These are phyloP conservation scores for Columba janthina DNA, from an alignment of 2,113 vertebrate species.

Conservation along the genomic window DNA sequence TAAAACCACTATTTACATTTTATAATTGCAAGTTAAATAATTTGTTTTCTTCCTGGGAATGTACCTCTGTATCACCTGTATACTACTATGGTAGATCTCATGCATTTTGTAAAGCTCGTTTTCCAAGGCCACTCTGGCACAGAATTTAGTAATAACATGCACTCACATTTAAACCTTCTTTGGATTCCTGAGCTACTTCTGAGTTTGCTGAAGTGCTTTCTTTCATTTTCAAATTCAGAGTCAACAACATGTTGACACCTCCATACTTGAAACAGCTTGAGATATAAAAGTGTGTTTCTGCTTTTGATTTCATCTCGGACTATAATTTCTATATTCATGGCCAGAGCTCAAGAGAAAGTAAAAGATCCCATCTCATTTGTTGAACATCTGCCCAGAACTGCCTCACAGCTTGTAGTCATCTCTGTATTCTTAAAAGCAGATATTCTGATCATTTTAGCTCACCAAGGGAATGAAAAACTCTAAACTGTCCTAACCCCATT, in stretches of 20 bases:
- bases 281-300: not conserved
- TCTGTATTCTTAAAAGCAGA: not conserved
- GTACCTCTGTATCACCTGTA: not conserved
- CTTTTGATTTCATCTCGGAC: not conserved
- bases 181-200: not conserved
- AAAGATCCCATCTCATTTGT: not conserved
- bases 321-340: not conserved
- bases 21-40: not conserved
- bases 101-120: not conserved
- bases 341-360: not conserved
- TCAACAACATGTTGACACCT: not conserved
- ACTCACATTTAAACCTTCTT: not conserved
- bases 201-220: not conserved
- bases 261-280: not conserved
- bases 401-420: not conserved
- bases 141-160: not conserved
- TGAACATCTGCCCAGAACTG: not conserved
- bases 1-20: not conserved
- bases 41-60: not conserved
- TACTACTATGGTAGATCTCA: not conserved
- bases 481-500: not conserved
- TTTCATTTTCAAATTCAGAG: not conserved
- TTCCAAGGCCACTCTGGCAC: not conserved
- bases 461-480: not conserved
- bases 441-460: not conserved